Evolutionary conservation across 2,797 vertebrate genomes (phyloP).

Genomic region (Eleutherodactylus coqui): DNA sequence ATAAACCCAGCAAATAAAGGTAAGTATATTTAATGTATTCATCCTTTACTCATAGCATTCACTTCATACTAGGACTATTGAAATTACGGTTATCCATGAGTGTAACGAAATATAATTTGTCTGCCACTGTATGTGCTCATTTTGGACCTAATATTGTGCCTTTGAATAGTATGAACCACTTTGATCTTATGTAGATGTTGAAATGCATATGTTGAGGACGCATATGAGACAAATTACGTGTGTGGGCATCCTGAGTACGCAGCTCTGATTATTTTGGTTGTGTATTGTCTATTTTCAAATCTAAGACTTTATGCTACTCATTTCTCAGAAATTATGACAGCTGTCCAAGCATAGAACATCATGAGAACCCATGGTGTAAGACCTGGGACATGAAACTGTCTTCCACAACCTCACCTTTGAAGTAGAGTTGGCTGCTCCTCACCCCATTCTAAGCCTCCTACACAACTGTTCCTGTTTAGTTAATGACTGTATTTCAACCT

Average conservation of each 20-base stretch:
- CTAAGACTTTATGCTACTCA: constrained; percentile 27
- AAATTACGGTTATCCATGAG: neutral
- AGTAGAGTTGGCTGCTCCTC: no score
- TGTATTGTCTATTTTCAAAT: constrained; percentile 19
- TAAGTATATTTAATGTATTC: no score
- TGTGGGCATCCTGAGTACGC: constrained; percentile 16
- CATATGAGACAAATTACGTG: constrained; percentile 26
- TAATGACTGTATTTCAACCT: no score
- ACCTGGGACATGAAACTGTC: no score
- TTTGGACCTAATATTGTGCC: neutral
- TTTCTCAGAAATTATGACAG: neutral
- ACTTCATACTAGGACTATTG: neutral
- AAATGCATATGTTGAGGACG: constrained; percentile 28
- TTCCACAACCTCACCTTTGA: no score
- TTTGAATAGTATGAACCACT: neutral
- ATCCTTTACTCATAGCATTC: no score
- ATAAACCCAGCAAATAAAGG: no score
- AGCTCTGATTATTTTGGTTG: constrained; percentile 42
- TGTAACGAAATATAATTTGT: neutral
- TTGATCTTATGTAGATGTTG: constrained; percentile 27
- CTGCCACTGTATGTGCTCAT: neutral
- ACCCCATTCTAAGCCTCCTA: no score
- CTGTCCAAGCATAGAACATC: neutral
- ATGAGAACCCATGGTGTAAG: no score
- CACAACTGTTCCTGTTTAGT: no score